Base-by-base conservation (phyloP, 2,888 invertebrate species). In the Catonia carolina region DNA sequence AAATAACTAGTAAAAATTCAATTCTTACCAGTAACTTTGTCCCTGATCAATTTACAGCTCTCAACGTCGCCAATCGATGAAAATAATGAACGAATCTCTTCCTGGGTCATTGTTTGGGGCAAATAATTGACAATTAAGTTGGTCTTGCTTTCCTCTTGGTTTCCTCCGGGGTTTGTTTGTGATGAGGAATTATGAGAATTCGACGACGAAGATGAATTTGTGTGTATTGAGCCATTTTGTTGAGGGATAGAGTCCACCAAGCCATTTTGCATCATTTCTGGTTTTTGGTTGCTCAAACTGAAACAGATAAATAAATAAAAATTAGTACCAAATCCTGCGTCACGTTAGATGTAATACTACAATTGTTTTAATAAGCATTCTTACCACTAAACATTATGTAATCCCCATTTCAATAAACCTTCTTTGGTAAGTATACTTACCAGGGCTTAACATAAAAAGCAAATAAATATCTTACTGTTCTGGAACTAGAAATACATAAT, bases 101-200 rank as follows among this genome's bases (percentile, higher is more conserved):
- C 98, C 77, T 99, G 98, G 56, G 95, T 95, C 99, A 99, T 99
- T 68, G 92, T 96, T 80, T 99, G 99, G 62, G 99, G 99, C 75
- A 99, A 82, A 77, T 99, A 99, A 80, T 99, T 99, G 71, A 99
- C 98, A 76, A 99, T 99, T 67, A 99, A 84, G 79, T 99, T 99
- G 68, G 98, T 99, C 79, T 94, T 91, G 69, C 91, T 92, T 79
- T 95, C 94, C 77, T 90, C 89, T 70, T 86, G 84, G 71, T 87
- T 87, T 42, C 76, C 75, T 52, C 77, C 70, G 58, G 70, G 68
- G 62, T 69, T 70, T 59, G 71, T 71, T 61, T 72, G 71, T 50
- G 72, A 71, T 49, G 71, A 68, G 41, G 70, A 70, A 55, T 69
- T 69, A 62, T 71, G 70, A 27, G 70, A 69, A 63, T 69, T 68